Conservation (phyloP, 2,888 invertebrate genomes). For the Leucophora obtusa region DNA sequence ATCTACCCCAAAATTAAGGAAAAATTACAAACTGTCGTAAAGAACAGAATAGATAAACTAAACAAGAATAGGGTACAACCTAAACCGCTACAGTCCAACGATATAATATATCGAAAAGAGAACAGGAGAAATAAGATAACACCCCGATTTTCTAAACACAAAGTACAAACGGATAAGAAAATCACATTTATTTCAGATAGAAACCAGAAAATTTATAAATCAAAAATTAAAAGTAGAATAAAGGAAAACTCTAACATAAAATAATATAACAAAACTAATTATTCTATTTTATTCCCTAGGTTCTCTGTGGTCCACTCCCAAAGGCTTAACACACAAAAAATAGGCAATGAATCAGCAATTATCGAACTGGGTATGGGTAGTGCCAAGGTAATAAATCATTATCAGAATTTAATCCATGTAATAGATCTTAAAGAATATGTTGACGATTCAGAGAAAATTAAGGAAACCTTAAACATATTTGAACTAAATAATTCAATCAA, state of each 20-base stretch:
- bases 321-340: slow-evolving; percentile 12
- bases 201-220: slow-evolving; percentile 59
- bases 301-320: slow-evolving; percentile 21
- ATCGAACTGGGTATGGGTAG: slow-evolving; percentile 15
- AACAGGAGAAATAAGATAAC: slow-evolving; percentile 29
- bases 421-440: no score
- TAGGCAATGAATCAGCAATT: slow-evolving; percentile 4
- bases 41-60: slow-evolving; percentile 40
- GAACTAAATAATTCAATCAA: not conserved
- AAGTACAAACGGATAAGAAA: no score
- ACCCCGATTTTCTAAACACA: no score
- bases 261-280: not conserved
- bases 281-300: slow-evolving; percentile 7
- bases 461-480: slow-evolving; percentile 15
- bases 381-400: slow-evolving; percentile 11
- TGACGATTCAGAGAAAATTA: not conserved
- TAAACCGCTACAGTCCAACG: not conserved
- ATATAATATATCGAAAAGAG: slow-evolving; percentile 40
- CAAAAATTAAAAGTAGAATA: slow-evolving; percentile 40
- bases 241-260: not conserved
- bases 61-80: slow-evolving; percentile 44
- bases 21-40: slow-evolving; percentile 10
- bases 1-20: slow-evolving; percentile 47
- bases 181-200: no score
- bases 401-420: slow-evolving; percentile 32